These are phyloP conservation scores for Hermetia illucens DNA, from an alignment of 1,140 invertebrate species.

Conservation along the genomic window DNA sequence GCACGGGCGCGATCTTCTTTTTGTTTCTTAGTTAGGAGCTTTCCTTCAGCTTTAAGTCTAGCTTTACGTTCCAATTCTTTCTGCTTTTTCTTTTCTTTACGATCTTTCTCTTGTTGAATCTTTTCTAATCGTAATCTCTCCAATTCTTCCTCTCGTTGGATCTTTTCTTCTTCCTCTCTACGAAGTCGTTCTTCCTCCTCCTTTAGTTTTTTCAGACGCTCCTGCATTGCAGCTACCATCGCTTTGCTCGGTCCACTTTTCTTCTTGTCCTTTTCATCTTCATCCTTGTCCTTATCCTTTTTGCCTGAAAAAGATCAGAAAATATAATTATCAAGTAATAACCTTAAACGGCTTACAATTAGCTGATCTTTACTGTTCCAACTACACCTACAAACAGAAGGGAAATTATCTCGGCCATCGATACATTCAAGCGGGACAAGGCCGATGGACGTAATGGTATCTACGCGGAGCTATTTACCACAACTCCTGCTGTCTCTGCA, in stretches of 20 bases:
- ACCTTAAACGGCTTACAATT: too few species aligned
- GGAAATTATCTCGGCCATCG: too few species aligned
- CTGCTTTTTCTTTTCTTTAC: conserved; percentile 81
- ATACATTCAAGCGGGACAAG: too few species aligned
- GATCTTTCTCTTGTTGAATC: conserved; percentile 66
- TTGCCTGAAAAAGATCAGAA: conserved; percentile 17
- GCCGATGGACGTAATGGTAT: too few species aligned
- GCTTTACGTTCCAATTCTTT: conserved; percentile 92
- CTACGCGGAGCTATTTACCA: too few species aligned
- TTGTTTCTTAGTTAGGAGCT: conserved; percentile 82
- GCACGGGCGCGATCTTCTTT: conserved; percentile 77
- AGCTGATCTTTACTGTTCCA: too few species aligned
- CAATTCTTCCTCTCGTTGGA: conserved; percentile 56
- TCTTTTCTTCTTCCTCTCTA: conserved; percentile 67
- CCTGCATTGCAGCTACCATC: conserved; percentile 72
- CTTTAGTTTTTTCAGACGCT: conserved; percentile 71
- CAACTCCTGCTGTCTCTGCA: too few species aligned
- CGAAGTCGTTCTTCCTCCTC: conserved; percentile 74
- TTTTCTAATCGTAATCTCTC: conserved; percentile 59
- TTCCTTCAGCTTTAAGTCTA: conserved; percentile 86
- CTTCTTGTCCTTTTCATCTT: conserved; percentile 33
- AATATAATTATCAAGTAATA: too few species aligned
- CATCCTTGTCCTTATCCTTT: conserved; percentile 39
- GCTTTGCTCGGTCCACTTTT: conserved; percentile 61
- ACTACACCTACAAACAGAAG: too few species aligned